These are phyloP conservation scores for Mimachlamys varia DNA, from an alignment of 2,888 invertebrate species.

Conservation along the genomic window DNA sequence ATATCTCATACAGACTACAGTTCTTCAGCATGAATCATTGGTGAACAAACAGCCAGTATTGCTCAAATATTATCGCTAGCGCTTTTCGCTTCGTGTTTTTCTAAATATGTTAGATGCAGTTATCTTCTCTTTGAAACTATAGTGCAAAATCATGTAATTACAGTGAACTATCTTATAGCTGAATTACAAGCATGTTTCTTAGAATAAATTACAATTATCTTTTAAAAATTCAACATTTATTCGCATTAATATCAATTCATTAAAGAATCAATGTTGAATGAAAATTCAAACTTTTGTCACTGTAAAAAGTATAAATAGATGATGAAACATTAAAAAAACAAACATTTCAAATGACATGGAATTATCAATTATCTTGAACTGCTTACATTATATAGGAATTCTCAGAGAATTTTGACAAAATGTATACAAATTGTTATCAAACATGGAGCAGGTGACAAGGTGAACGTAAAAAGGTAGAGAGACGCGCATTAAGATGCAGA, in stretches of 20 bases:
- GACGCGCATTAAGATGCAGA: slow-evolving; percentile 31
- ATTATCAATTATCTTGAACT: not conserved
- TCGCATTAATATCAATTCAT: not conserved
- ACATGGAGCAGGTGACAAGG: slow-evolving; percentile 10
- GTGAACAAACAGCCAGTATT: not conserved
- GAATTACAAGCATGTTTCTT: not conserved
- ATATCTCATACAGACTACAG: slow-evolving; percentile 27
- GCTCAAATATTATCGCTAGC: slow-evolving; percentile 16
- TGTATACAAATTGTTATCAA: slow-evolving; percentile 8
- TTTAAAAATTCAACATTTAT: slow-evolving; percentile 3
- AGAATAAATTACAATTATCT: not conserved
- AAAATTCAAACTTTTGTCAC: not conserved
- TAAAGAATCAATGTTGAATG: not conserved
- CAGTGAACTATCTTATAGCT: not conserved
- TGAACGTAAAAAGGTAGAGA: slow-evolving; percentile 22
- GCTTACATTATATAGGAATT: not conserved
- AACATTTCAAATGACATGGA: not conserved
- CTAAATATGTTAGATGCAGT: not conserved
- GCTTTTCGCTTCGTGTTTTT: slow-evolving; percentile 19
- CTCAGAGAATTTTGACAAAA: not conserved
- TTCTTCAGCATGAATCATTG: slow-evolving; percentile 15
- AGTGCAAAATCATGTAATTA: slow-evolving; percentile 1
- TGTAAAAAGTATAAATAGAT: not conserved
- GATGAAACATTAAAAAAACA: not conserved
- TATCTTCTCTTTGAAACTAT: slow-evolving; percentile 33